Conservation (phyloP, 92 coral and sea anemone genomes). For the Muricea muricata region DNA sequence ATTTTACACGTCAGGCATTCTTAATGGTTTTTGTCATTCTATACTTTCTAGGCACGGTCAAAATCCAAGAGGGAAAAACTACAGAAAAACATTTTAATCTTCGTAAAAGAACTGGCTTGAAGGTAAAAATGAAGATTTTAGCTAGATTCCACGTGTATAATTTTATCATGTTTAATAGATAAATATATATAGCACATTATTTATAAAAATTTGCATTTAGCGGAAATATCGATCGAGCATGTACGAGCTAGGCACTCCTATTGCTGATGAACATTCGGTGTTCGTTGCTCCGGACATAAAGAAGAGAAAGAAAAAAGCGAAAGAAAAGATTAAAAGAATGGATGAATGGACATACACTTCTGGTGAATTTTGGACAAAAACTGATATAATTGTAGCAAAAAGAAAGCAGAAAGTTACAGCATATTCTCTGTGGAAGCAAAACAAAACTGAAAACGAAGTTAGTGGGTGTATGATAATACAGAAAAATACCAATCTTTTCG, state of each 20-base stretch:
- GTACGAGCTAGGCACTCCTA: constrained; percentile 7
- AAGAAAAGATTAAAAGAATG: neutral
- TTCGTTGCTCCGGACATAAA: neutral
- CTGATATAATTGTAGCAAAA: neutral
- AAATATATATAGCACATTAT: neutral
- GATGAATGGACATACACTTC: neutral
- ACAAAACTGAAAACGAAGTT: neutral
- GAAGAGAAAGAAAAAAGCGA: neutral
- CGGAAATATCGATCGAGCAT: constrained; percentile 15
- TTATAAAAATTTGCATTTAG: neutral
- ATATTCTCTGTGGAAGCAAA: neutral
- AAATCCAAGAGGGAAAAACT: neutral
- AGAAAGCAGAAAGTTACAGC: neutral
- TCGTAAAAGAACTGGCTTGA: constrained; percentile 16
- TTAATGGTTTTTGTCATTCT: no score
- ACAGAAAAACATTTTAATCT: neutral
- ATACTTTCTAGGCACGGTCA: neutral
- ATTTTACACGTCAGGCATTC: no score
- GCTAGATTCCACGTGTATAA: neutral
- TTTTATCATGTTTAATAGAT: neutral
- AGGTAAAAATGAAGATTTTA: neutral
- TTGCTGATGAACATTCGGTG: neutral
- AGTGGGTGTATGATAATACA: neutral
- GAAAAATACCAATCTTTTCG: neutral
- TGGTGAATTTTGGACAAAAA: neutral